Percentiles rank a stretch among this genome's conserved stretches.
Conservation (phyloP, 35 echinoderm and acorn worm species). For the Ophioderma brevispina region DNA sequence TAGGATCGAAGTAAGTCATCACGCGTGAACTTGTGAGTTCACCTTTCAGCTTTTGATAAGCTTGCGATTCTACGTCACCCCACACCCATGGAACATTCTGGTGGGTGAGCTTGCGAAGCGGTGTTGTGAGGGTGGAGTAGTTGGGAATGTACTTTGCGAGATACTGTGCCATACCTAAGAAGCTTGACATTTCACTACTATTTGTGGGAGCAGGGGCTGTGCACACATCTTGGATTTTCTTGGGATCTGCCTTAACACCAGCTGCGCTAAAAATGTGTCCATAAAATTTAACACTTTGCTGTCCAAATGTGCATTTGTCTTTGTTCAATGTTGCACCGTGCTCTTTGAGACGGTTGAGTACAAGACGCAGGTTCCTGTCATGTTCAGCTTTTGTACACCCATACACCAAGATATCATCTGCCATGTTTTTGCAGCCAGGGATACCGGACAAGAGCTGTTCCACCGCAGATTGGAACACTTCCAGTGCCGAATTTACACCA, state of each 20-base stretch:
- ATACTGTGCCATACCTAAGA: constrained; percentile 55
- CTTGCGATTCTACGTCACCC: background rate
- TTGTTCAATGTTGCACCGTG: constrained; percentile 48
- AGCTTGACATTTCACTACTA: constrained; percentile 29
- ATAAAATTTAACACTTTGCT: constrained; percentile 52
- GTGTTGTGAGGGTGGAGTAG: constrained; percentile 33
- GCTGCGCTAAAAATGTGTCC: constrained; percentile 56
- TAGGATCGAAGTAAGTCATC: constrained; percentile 66
- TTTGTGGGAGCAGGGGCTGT: constrained; percentile 30
- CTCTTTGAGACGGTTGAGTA: constrained; percentile 51
- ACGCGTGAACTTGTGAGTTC: constrained; percentile 43
- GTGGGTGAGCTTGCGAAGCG: constrained; percentile 40
- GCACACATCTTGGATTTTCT: constrained; percentile 20
- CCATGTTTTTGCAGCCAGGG: constrained; percentile 53
- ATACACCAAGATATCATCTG: constrained; percentile 83
- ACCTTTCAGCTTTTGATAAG: constrained; percentile 42
- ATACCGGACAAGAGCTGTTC: constrained; percentile 57
- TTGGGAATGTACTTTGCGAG: constrained; percentile 57
- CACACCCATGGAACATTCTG: constrained; percentile 55
- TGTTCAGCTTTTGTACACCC: constrained; percentile 43
- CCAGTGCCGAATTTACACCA: constrained; percentile 70
- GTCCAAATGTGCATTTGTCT: constrained; percentile 55
- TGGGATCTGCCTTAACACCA: constrained; percentile 43
- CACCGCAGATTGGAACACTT: constrained; percentile 66
- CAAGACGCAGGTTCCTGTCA: constrained; percentile 40